phyloP scores from a whole-genome alignment of 2,113 vertebrate species.

The Erinaceus europaeus region DNA sequence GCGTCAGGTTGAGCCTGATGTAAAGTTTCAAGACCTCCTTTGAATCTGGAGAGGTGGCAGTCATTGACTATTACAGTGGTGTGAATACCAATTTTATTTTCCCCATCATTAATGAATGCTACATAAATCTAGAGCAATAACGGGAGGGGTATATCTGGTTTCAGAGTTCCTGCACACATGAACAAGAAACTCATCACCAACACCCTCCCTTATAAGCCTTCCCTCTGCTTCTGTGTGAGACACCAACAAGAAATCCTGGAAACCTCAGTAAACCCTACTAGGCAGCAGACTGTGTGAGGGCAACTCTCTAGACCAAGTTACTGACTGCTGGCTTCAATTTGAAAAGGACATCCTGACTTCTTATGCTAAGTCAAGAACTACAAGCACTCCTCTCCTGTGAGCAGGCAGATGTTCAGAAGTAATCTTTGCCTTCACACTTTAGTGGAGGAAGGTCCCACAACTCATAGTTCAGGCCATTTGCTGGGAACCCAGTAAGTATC shows the following conservation, averaged over 20 bases:
- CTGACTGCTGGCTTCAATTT: not conserved
- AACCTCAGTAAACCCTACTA: not conserved
- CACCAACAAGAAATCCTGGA: not conserved
- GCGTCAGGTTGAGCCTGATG: too few species aligned
- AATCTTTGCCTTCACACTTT: not conserved
- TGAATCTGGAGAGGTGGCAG: too few species aligned
- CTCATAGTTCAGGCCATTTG: not conserved
- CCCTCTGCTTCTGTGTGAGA: not conserved
- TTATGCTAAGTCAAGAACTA: not conserved
- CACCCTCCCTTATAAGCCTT: not conserved
- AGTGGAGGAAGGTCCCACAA: fast-evolving
- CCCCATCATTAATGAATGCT: not conserved
- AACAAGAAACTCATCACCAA: not conserved
- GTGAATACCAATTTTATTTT: not conserved
- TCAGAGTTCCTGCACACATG: not conserved
- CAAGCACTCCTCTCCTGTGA: not conserved
- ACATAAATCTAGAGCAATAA: not conserved
- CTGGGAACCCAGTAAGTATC: not conserved
- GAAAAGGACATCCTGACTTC: not conserved
- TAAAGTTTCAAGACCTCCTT: too few species aligned
- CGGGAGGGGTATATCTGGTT: not conserved
- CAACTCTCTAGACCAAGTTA: not conserved
- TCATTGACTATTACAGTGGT: not conserved
- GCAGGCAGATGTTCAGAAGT: not conserved
- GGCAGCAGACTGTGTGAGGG: too few species aligned